Evolutionary conservation across 2,113 vertebrate genomes (phyloP), one percentile per base, ranked within the genome.

Genomic region (Blennius ocellaris): DNA sequence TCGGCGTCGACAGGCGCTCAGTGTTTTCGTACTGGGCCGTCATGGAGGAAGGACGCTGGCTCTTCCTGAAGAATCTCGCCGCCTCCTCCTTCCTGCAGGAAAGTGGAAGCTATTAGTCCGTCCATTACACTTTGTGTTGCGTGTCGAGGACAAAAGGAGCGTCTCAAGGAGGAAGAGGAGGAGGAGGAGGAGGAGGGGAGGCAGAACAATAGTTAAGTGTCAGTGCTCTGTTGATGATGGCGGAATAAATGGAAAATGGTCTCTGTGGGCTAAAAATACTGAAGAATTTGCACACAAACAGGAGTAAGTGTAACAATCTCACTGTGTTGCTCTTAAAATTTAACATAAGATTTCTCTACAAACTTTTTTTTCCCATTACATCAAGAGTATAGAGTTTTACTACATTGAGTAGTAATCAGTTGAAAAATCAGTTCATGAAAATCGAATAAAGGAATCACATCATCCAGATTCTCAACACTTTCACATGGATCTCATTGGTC

Each of bases 1-100:
- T 90, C 15, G 88, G 91, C 15, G 89, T 81, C 0, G 92, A 89
- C 67, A 93, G 52, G 16, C 86, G 85, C 58, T 78, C 61, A 16
- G 81, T 76, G 55, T 73, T 73, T 48, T 90, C 52, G 0, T 84
- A 81, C 76, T 79, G 87, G 11, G 60, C 57, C 1, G 70, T 43
- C 45, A 37, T 59, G 36, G 79, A 87, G 69, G 82, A 82, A 82
- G 83, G 73, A 68, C 40, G 57, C 21, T 1, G 54, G 39, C 53
- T 83, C 69, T 80, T 91, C 76, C 79, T 91, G 66, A 55, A 81
- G 80, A 57, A 63, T 51, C 57, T 74, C 37, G 11, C 67, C 51
- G 52, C 75, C 17, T 30, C 58, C 57, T 65, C 69, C 44, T 81
- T 80, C 76, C 87, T 91, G 69, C 71, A 70, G 82, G 81, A 85